A percentile compares a stretch with the other conserved stretches of the same genome.
phyloP scores from a whole-genome alignment of 2,797 vertebrate genomes.

The Lophotriccus pileatus region DNA sequence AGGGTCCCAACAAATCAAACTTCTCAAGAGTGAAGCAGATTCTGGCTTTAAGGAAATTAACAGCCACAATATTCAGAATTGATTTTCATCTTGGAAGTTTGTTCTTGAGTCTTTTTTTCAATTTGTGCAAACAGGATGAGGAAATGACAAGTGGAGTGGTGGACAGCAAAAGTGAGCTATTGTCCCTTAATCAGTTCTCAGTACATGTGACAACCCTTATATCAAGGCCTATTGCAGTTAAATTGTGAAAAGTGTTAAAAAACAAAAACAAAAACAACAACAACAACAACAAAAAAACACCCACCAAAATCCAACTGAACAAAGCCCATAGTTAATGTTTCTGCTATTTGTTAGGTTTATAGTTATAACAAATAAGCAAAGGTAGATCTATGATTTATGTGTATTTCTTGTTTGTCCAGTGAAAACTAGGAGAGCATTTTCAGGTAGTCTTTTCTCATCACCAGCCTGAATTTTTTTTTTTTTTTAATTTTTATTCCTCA shows the following conservation, averaged over 20 bases:
- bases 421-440: neutral
- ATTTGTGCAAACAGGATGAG: neutral
- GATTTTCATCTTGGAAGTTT: neutral
- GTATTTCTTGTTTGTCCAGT: neutral
- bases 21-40: neutral
- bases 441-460: neutral
- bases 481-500: neutral
- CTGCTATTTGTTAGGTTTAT: neutral
- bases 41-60: neutral
- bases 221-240: neutral
- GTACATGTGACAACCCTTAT: neutral
- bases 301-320: rapidly evolving
- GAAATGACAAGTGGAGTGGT: neutral
- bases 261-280: too few species aligned
- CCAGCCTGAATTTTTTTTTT: neutral
- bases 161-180: neutral
- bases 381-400: neutral
- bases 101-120: neutral
- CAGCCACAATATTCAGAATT: neutral
- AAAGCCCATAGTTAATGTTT: neutral
- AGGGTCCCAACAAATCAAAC: neutral
- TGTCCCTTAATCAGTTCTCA: neutral
- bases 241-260: neutral
- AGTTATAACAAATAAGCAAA: neutral
- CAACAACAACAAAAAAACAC: neutral